Conservation (phyloP, 2,113 vertebrate genomes). For the Ursus arctos region DNA sequence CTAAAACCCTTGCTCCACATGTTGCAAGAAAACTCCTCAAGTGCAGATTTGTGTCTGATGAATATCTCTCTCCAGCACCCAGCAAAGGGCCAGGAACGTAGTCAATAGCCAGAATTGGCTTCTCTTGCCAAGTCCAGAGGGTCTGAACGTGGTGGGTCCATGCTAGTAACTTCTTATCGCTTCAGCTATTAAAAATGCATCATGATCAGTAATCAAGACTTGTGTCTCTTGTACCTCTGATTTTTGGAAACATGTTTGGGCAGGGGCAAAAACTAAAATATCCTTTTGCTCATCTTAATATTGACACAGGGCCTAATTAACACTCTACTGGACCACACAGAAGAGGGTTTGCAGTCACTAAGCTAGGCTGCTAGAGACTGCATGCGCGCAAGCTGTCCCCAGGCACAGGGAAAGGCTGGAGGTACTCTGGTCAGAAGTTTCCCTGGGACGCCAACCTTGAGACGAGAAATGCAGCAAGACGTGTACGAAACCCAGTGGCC, state of each 20-base stretch:
- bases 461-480: background rate
- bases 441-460: background rate
- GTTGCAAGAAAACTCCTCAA: background rate
- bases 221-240: background rate
- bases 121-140: background rate
- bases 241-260: background rate
- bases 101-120: background rate
- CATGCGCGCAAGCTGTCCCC: background rate
- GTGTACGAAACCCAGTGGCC: background rate
- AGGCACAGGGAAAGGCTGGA: background rate
- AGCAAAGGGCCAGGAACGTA: fast-evolving
- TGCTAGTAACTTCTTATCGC: background rate
- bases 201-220: background rate
- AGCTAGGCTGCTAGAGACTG: background rate
- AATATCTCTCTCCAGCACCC: background rate
- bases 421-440: background rate
- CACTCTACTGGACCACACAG: fast-evolving
- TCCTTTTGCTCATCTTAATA: background rate
- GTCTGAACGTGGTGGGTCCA: background rate
- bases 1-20: background rate
- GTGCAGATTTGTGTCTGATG: background rate
- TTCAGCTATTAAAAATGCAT: background rate
- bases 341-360: background rate
- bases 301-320: background rate
- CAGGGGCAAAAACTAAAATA: background rate